Conservation (phyloP, 2,113 vertebrate species). For the Salvelinus namaycush region DNA sequence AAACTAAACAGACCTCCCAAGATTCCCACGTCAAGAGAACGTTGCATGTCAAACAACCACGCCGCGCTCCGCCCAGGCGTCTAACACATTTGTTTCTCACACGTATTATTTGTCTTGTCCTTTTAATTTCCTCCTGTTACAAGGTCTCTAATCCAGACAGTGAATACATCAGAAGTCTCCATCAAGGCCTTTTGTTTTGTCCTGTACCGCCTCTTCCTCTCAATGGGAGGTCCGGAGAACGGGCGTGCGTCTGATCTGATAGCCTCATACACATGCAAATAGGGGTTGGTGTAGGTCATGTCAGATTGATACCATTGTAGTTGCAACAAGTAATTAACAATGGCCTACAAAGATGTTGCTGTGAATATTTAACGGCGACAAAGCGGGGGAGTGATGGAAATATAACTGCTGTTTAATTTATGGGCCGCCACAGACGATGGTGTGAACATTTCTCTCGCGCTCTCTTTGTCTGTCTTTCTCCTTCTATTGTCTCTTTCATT, state of each 20-base stretch:
- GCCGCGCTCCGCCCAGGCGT: no score
- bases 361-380: slow-evolving; percentile 83
- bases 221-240: slow-evolving; percentile 13
- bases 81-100: not conserved
- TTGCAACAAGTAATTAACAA: slow-evolving; percentile 75
- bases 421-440: no score
- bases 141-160: slow-evolving; percentile 7
- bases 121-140: not conserved
- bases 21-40: no score
- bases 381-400: slow-evolving; percentile 48
- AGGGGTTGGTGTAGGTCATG: slow-evolving; percentile 58
- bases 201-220: slow-evolving; percentile 9
- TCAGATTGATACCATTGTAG: slow-evolving; percentile 71
- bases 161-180: slow-evolving; percentile 24
- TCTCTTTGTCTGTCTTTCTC: slow-evolving; percentile 5
- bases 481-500: slow-evolving; percentile 14
- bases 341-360: slow-evolving; percentile 77
- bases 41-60: no score
- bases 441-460: not conserved
- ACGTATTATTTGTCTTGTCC: not conserved
- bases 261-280: slow-evolving; percentile 65
- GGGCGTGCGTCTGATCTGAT: slow-evolving; percentile 48
- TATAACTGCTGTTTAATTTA: no score
- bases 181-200: slow-evolving; percentile 11
- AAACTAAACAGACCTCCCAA: no score